Base-by-base conservation (phyloP, 1,140 invertebrate species). In the Neocloeon triangulifer region DNA sequence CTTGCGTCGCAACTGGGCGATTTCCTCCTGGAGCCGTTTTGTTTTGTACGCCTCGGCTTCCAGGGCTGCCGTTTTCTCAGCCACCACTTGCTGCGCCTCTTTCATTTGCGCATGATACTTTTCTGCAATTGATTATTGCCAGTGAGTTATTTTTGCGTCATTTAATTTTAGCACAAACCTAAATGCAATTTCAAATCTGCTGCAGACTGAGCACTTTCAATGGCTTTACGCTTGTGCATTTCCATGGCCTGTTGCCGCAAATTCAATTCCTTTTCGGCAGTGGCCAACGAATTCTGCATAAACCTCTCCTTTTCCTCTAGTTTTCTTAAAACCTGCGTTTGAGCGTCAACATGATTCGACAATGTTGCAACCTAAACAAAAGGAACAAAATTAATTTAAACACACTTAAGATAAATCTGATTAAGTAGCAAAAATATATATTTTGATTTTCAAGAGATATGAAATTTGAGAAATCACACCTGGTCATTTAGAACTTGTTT, bases 41-140 rank as follows among this genome's bases (percentile, higher is more conserved):
- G 86, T 94, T 61, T 96, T 97, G 50, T 92, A 96, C 0, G 85
- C 80, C 53, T 95, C 88, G 3, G 86, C 85, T 55, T 96, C 89
- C 13, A 95, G 57, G 1, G 88, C 79, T 47, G 78, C 84, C 1
- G 89, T 92, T 53, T 95, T 95, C 47, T 97, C 89, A 0, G 85
- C 82, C 4, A 97, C 85, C 21, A 89, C 84, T 44, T 84, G 80
- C 48, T 96, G 89, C 4, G 88, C 86, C 56, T 97, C 89, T 49
- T 89, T 91, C 75, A 94, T 80, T 56, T 94, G 86, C 4, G 85
- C 75, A 55, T 91, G 84, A 54, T 95, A 86, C 53, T 88, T 86
- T 52, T 86, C 81, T 77, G 49, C n/a, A n/a, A n/a, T n/a, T 12
- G 14, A 7, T 8, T 7, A 28, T 28, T 30, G 14, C 6, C n/a